Percentiles rank a stretch among this genome's conserved stretches.
Evolutionary conservation across 2,797 vertebrate genomes (phyloP).

Genomic region (Rhinella marina): DNA sequence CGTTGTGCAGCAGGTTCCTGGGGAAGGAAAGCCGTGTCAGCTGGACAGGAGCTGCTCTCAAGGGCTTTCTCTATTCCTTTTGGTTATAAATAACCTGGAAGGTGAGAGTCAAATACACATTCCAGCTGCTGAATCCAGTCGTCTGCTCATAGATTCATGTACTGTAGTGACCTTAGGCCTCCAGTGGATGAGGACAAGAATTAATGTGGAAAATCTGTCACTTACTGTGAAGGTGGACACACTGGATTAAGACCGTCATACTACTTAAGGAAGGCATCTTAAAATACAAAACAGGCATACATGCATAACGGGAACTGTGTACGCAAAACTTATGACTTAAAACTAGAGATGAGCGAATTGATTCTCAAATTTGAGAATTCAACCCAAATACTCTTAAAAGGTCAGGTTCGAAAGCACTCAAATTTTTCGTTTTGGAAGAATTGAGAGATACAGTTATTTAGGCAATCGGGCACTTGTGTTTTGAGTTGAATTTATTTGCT

Average conservation of each 20-base stretch:
- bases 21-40: constrained; percentile 7
- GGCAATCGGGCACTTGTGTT: no score
- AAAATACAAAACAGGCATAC: not conserved
- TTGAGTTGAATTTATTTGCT: no score
- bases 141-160: constrained; percentile 33
- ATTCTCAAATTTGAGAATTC: no score
- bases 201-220: constrained; percentile 2
- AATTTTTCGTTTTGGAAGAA: no score
- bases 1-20: constrained; percentile 1
- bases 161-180: constrained; percentile 18
- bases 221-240: constrained; percentile 6
- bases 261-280: not conserved
- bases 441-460: no score
- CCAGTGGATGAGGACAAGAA: not conserved
- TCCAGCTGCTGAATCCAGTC: constrained; percentile 29
- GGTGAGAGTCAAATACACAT: constrained; percentile 27
- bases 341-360: no score
- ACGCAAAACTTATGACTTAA: no score
- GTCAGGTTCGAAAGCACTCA: no score
- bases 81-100: constrained; percentile 48
- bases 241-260: not conserved
- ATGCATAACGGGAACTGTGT: no score
- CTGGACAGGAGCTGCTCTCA: constrained; percentile 1
- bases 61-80: constrained; percentile 34
- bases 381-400: no score